Percentiles rank a stretch among this genome's conserved stretches.
phyloP scores from a whole-genome alignment of 2,888 invertebrate species.

The Tholera decimalis region DNA sequence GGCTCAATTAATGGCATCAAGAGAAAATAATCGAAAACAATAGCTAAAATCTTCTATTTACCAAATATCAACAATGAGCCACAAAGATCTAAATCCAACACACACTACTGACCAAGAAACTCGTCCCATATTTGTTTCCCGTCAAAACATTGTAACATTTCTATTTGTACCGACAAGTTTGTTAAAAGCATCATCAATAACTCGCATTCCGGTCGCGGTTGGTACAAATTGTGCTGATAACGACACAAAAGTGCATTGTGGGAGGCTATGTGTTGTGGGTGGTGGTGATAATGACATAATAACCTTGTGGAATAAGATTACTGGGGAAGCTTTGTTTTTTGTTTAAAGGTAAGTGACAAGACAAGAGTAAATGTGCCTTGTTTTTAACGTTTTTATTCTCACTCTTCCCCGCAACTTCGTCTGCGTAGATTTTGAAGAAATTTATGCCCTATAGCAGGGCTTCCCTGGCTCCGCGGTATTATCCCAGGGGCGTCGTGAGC shows the following conservation, averaged over 20 bases:
- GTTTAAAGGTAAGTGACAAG: conserved; percentile 4
- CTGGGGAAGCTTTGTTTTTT: conserved; percentile 33
- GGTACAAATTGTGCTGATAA: conserved; percentile 59
- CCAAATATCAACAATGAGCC: conserved; percentile 13
- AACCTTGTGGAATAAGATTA: conserved; percentile 46
- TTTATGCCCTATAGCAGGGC: too few relatives aligned
- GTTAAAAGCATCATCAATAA: conserved; percentile 68
- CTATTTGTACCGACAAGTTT: conserved; percentile 43
- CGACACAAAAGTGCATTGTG: conserved; percentile 39
- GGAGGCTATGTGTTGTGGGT: conserved; percentile 50
- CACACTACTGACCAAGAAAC: conserved; percentile 31
- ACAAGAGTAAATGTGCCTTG: conserved; percentile 6
- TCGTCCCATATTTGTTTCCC: conserved; percentile 19
- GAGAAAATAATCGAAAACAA: not conserved
- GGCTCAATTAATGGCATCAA: too few relatives aligned
- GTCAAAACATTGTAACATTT: conserved; percentile 44
- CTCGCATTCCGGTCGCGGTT: conserved; percentile 36
- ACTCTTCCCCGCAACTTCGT: too few relatives aligned
- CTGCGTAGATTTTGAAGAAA: too few relatives aligned
- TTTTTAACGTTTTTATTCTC: conserved; percentile 3
- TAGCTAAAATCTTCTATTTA: not conserved
- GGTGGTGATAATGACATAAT: conserved; percentile 53
- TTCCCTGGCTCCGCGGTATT: too few relatives aligned
- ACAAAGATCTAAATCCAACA: conserved; percentile 36
- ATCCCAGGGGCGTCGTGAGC: too few relatives aligned